These are phyloP conservation scores for Babyrousa celebensis DNA, from an alignment of 2,797 vertebrate species.

Conservation along the genomic window DNA sequence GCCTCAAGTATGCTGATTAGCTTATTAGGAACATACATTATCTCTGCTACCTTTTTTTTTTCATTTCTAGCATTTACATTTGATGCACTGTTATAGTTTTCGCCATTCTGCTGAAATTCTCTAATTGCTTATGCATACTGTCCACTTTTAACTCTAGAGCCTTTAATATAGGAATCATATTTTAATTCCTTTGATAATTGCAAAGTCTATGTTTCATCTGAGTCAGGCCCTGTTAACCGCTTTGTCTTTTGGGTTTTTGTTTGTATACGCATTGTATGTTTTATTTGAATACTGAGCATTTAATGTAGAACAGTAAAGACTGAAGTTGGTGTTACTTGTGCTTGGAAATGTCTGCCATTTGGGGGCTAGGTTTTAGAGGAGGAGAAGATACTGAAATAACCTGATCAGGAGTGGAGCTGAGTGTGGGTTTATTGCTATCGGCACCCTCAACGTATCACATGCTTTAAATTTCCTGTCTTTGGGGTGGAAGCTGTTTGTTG, in stretches of 20 bases:
- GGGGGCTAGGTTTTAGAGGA: not conserved
- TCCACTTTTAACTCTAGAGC: not conserved
- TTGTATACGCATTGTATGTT: not conserved
- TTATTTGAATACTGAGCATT: constrained; percentile 11
- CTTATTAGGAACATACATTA: not conserved
- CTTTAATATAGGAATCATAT: not conserved
- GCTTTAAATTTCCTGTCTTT: not conserved
- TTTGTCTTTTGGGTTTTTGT: not conserved
- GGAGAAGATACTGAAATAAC: not conserved
- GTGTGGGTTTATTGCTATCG: not conserved
- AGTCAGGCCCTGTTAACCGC: not conserved
- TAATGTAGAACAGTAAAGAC: not conserved
- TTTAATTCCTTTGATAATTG: not conserved
- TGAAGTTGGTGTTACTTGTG: not conserved
- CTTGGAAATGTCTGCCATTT: not conserved
- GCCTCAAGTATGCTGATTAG: not conserved
- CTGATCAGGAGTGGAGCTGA: not conserved
- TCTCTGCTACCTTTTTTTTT: not conserved
- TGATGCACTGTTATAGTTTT: not conserved
- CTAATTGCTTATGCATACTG: not conserved
- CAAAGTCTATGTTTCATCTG: not conserved
- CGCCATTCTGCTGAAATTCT: not conserved
- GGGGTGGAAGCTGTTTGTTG: not conserved
- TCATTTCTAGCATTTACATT: not conserved
- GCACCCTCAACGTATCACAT: not conserved